These are phyloP conservation scores for Galago senegalensis DNA, from an alignment of 2,797 vertebrate genomes.

Conservation along the genomic window DNA sequence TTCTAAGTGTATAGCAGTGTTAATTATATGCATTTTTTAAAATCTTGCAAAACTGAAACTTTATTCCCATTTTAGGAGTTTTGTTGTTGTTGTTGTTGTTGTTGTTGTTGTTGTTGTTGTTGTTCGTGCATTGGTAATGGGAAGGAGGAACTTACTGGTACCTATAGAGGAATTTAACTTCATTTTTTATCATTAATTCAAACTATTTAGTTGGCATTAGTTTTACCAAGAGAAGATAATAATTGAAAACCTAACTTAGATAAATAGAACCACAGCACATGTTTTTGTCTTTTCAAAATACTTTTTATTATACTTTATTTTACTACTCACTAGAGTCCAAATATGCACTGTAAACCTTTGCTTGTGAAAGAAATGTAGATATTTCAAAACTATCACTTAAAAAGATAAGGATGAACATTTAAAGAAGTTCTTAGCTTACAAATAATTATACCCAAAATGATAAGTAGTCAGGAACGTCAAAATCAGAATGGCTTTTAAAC, in stretches of 20 bases:
- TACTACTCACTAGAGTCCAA: not conserved
- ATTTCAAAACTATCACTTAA: conserved; percentile 17
- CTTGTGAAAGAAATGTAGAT: not conserved
- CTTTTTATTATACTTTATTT: not conserved
- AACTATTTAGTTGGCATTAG: conserved; percentile 13
- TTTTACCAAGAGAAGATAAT: not conserved
- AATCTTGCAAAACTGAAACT: not conserved
- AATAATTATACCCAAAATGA: conserved; percentile 39
- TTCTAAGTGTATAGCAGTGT: not conserved
- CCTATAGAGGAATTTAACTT: conserved; percentile 32
- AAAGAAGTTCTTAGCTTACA: conserved; percentile 17
- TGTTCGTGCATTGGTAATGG: not conserved
- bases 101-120: not conserved
- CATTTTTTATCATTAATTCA: conserved; percentile 55
- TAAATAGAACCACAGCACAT: not conserved
- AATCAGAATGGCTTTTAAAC: conserved; percentile 13
- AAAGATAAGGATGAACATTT: conserved; percentile 54
- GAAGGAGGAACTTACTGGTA: not conserved
- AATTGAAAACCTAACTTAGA: conserved; percentile 56
- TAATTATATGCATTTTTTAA: not conserved
- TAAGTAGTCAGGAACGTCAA: not conserved
- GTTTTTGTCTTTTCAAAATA: not conserved
- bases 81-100: not conserved
- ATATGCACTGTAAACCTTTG: conserved; percentile 5
- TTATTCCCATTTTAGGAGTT: not conserved